Base-by-base conservation (phyloP, 1,140 invertebrate genomes). In the Cyphomyrmex costatus region DNA sequence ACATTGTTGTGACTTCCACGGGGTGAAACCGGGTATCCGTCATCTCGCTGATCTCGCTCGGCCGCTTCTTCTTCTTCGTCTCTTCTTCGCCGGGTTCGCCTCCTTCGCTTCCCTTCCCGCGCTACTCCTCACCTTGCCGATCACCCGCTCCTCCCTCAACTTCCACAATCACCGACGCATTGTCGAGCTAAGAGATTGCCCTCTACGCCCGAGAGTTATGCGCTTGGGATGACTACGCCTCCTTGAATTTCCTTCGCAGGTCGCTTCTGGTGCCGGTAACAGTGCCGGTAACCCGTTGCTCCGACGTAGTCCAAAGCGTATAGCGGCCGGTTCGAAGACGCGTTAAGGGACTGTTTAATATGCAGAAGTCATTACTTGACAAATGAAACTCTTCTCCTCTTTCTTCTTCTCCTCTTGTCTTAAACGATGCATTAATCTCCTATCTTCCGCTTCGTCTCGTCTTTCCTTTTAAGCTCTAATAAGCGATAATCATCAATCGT, bases 1-100 rank as follows among this genome's bases (percentile, higher is more conserved):
- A 94, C 93, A 93, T 92, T 94, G 93, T 93, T 94, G 93, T 94
- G 94, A 94, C 94, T 94, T 94, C 91, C 89, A 92, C 92, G 91
- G 93, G 93, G 93, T 94, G 94, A 94, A 93, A 91, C 90, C 88
- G 84, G 85, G 90, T 90, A 95, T 95, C 91, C 92, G 93, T 95
- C 94, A 95, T 93, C 80, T 70, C 51, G 51, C 42, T 80, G 76
- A 85, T 89, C 89, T 86, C 86, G 58, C 88, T 68, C 83, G 79
- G 46, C 60, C 68, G 33, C 86, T 86, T 65, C 84, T 58, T 46
- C 73, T 65, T 46, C 73, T 85, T 71, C 84, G 63, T 42, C 46
- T 63, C 8, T 21, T 71, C 53, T n/a, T 63, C 66, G 33, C 51
- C 70, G 6, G 27, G 27, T 58, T n/a, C 49, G 16, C 66, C 30